Evolutionary conservation across 2,113 vertebrate species (phyloP).

Genomic region (Pedionomus torquatus): DNA sequence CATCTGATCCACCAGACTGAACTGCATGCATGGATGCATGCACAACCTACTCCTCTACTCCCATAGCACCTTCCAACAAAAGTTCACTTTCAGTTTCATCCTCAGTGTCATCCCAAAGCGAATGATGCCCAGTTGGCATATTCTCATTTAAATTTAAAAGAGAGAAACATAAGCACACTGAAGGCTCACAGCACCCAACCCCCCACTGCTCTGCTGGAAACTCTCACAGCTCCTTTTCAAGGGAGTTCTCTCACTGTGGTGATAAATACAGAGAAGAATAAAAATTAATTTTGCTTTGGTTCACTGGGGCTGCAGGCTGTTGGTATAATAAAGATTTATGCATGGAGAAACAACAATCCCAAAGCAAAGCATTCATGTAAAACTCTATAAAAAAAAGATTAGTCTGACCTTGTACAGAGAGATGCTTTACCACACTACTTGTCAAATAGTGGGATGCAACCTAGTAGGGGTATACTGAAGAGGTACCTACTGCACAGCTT

Average conservation of each 20-base stretch:
- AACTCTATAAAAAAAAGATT: slow-evolving; percentile 45
- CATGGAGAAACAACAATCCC: slow-evolving; percentile 40
- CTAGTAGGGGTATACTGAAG: neutral
- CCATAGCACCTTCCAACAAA: neutral
- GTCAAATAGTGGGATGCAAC: slow-evolving; percentile 1
- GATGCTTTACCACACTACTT: neutral
- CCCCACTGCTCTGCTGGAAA: neutral
- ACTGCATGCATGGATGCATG: rapidly evolving
- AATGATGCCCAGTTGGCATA: neutral
- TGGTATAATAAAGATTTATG: slow-evolving; percentile 63
- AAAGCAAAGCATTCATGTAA: slow-evolving; percentile 44
- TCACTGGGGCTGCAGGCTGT: slow-evolving; percentile 25
- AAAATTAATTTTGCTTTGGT: slow-evolving; percentile 42
- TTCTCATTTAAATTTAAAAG: neutral
- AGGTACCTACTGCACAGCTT: neutral
- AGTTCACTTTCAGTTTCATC: neutral
- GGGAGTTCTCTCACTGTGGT: neutral
- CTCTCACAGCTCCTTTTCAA: neutral
- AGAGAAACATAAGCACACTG: neutral
- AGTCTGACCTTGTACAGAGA: slow-evolving; percentile 4
- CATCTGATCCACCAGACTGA: neutral
- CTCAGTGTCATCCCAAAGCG: neutral
- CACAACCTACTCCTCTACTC: neutral
- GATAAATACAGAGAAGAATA: slow-evolving; percentile 32
- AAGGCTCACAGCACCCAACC: neutral